These are phyloP conservation scores for Dasypogon diadema DNA, from an alignment of 2,888 invertebrate species.

Conservation along the genomic window DNA sequence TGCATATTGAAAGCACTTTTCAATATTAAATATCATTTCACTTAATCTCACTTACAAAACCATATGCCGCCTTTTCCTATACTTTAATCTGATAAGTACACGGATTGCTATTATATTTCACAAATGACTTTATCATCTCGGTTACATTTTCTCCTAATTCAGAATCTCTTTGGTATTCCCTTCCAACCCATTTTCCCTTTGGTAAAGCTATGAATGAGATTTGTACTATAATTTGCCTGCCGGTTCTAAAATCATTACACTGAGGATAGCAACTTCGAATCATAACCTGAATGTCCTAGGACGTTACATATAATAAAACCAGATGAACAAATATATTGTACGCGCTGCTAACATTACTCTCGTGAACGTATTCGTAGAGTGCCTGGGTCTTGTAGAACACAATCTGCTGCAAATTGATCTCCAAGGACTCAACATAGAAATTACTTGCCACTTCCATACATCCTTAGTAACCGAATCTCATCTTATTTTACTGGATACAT, in stretches of 20 bases:
- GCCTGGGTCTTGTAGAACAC: constrained; percentile 1
- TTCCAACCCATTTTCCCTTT: background rate
- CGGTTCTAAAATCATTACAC: constrained; percentile 22
- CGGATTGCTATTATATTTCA: too few relatives aligned
- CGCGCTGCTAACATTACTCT: constrained; percentile 34
- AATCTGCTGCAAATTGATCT: constrained; percentile 41
- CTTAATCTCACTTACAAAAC: too few relatives aligned
- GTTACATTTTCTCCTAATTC: too few relatives aligned
- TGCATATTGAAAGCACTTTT: too few relatives aligned
- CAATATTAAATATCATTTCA: too few relatives aligned
- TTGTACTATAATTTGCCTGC: background rate
- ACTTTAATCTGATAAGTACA: too few relatives aligned
- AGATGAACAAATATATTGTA: constrained; percentile 33
- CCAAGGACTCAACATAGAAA: constrained; percentile 32
- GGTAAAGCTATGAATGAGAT: background rate
- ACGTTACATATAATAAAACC: constrained; percentile 24
- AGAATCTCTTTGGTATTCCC: background rate
- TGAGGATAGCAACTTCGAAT: background rate
- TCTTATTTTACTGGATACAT: constrained; percentile 31
- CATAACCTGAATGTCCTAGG: constrained; percentile 10
- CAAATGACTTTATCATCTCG: too few relatives aligned
- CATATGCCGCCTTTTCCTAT: too few relatives aligned
- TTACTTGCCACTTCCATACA: constrained; percentile 24
- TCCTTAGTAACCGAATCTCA: constrained; percentile 24
- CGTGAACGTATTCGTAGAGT: constrained; percentile 9